Base-by-base conservation (phyloP, 2,888 invertebrate species). In the Phragmatobia fuliginosa region DNA sequence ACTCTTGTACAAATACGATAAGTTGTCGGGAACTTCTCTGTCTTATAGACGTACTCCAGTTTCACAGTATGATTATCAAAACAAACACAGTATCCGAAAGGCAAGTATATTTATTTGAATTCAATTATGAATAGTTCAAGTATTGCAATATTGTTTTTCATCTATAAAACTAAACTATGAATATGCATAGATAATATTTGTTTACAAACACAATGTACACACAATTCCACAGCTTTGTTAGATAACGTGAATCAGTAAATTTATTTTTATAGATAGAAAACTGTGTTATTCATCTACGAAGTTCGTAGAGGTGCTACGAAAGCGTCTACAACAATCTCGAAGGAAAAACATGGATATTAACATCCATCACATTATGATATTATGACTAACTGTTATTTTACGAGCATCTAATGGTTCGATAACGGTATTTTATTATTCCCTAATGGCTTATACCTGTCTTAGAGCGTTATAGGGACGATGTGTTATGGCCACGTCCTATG, bases 321-420 rank as follows among this genome's bases (percentile, higher is more conserved):
- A 64, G 66, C 66, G 71, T 73, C 79, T 72, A 76, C 81, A 79
- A 67, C 78, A 81, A 83, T 83, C 83, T 84, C 81, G 33, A 66
- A 73, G 79, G 89, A 90, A 93, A 91, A 94, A 94, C 92, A 94
- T 80, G 82, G 89, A 87, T 91, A 93, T 94, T 92, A 94, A 90
- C 92, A 91, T 94, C 92, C 85, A 94, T 94, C 94, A 94, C 87
- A 90, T 91, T 92, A 92, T 91, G 91, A 91, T 91, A 80, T 84
- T 83, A 93, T 93, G 92, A 93, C 92, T 94, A 94, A 95, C 94
- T 92, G 94, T 94, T 94, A 95, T 94, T 95, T 95, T 94, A 95
- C 89, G 94, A 94, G 91, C 91, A 85, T 89, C 91, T 94, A 94
- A 95, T 94, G 94, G 93, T 85, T 87, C 92, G 94, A 94, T 95